A percentile compares a stretch with the other conserved stretches of the same genome.
These are phyloP conservation scores for Pangasius mekongensis DNA, from an alignment of 2,797 vertebrate species.

Conservation along the genomic window DNA sequence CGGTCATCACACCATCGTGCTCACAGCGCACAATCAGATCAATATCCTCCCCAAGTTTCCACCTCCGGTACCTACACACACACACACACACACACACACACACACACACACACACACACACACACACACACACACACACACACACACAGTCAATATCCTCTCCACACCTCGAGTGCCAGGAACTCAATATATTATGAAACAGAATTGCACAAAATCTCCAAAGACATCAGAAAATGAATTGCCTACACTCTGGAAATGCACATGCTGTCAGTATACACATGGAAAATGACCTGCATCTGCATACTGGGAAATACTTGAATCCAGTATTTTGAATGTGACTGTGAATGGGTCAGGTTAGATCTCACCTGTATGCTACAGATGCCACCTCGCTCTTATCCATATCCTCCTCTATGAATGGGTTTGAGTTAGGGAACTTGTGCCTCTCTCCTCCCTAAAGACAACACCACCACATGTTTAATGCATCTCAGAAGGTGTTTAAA, in stretches of 20 bases:
- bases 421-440: slow-evolving; percentile 90
- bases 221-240: background rate
- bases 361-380: slow-evolving; percentile 93
- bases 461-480: background rate
- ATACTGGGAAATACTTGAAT: background rate
- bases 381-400: slow-evolving; percentile 97
- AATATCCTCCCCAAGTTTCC: slow-evolving; percentile 98
- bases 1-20: slow-evolving; percentile 96
- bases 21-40: slow-evolving; percentile 97
- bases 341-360: background rate
- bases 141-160: background rate
- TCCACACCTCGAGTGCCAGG: background rate
- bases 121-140: background rate
- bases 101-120: slow-evolving; percentile 17
- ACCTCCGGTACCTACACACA: slow-evolving; percentile 87
- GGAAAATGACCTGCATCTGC: background rate
- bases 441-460: slow-evolving; percentile 85
- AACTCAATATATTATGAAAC: background rate
- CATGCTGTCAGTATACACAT: background rate
- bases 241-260: background rate
- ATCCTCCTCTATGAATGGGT: slow-evolving; percentile 97
- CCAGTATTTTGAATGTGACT: no score
- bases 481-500: background rate
- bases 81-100: no score
- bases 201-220: background rate